These are phyloP conservation scores for Fragum fragum DNA, from an alignment of 2,888 invertebrate species.

Conservation along the genomic window DNA sequence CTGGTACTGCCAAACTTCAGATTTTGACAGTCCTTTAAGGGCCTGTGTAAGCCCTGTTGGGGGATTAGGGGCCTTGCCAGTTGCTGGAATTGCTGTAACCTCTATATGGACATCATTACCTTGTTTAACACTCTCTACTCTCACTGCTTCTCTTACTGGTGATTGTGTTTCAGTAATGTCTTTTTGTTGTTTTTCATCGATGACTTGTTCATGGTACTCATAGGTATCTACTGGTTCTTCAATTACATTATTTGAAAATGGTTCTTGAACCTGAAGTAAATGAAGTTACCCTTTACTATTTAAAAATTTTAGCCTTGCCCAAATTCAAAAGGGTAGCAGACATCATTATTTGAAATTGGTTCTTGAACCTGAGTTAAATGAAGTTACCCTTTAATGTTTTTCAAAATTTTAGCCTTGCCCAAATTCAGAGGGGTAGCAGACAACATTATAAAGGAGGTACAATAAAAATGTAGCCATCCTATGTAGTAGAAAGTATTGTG, in stretches of 20 bases:
- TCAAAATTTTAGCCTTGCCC: no score
- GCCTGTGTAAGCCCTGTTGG: constrained; percentile 49
- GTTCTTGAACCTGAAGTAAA: not conserved
- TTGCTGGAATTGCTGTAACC: constrained; percentile 70
- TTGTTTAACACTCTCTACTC: constrained; percentile 53
- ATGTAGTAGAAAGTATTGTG: no score
- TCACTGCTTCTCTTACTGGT: constrained; percentile 46
- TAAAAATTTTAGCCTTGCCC: no score
- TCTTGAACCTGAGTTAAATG: not conserved
- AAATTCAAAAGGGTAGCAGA: no score
- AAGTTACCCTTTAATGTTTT: no score
- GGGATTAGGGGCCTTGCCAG: constrained; percentile 58
- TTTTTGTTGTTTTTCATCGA: not conserved
- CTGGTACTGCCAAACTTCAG: constrained; percentile 73
- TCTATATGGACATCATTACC: constrained; percentile 71
- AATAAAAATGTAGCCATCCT: no score
- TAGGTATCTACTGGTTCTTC: not conserved
- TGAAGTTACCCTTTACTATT: no score
- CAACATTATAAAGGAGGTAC: no score
- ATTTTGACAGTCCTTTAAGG: constrained; percentile 63
- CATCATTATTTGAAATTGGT: not conserved
- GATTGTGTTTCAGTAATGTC: not conserved
- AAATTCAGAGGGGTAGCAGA: no score
- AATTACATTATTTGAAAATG: not conserved
- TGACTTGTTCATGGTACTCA: not conserved